Base-by-base conservation (phyloP, 2,797 vertebrate species). In the Channallabes apus region DNA sequence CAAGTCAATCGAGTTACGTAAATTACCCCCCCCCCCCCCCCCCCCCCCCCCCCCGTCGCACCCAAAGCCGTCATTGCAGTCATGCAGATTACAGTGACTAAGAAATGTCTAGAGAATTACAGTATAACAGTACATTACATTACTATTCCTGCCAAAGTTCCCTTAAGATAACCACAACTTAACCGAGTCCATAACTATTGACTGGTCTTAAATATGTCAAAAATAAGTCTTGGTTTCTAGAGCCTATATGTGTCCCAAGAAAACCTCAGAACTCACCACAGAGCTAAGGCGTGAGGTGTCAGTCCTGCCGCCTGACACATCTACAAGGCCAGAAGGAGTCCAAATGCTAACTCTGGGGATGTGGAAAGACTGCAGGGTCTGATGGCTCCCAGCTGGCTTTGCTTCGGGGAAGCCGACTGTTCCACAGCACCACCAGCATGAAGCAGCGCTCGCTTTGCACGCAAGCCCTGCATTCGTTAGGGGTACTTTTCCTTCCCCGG, bases 311-410 rank as follows among this genome's bases (percentile, higher is more conserved):
- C 64, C 72, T 82, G 86, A 77, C 83, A 84, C 38, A 77, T 77
- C 78, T 78, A 77, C 64, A 68, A 77, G 82, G 56, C 62, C 62
- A 83, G 61, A 22, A 84, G 27, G 82, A 82, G 68, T 84, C 82
- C 62, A 87, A 84, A 69, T 65, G 62, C 67, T n/a, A 73, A 72
- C 76, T 69, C 64, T 58, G 82, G 75, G 58, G 54, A 79, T 79
- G 72, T 79, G 64, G 67, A 76, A 79, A 82, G 68, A 71, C 76
- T 61, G 56, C 54, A 35, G 54, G 65, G 86, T 27, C 80, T 90
- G 89, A 88, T 86, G 76, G n/a, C 59, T 83, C 72, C 85, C 87
- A 88, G 87, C 89, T 90, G 89, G 86, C 59, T 41, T 69, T 65
- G 84, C 86, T 82, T 84, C 24, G 54, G 76, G 61, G 82, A 82